Evolutionary conservation across 2,888 invertebrate species (phyloP).

Genomic region (Dryococelus australis): DNA sequence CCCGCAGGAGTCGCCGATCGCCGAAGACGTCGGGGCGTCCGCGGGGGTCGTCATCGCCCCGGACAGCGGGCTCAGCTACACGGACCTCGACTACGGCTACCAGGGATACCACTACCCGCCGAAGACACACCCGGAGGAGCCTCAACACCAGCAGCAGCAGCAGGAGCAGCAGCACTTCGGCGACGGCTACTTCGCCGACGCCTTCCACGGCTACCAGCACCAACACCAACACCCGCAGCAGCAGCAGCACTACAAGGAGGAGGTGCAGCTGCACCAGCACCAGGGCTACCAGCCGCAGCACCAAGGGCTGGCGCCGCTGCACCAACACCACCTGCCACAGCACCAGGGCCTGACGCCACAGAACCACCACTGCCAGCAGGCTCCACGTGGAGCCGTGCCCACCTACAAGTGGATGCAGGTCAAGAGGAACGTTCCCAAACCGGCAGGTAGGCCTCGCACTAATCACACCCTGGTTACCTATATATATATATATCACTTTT

Average conservation of each 20-base stretch:
- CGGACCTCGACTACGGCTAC: slow-evolving; percentile 80
- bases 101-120: slow-evolving; percentile 55
- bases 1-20: slow-evolving; percentile 53
- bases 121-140: slow-evolving; percentile 48
- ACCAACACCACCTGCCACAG: slow-evolving; percentile 44
- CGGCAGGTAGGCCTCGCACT: slow-evolving; percentile 72
- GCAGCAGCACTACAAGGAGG: slow-evolving; percentile 51
- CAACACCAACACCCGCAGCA: slow-evolving; percentile 50
- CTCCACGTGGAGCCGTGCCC: slow-evolving; percentile 71
- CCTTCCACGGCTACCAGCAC: slow-evolving; percentile 47
- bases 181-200: slow-evolving; percentile 38
- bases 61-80: slow-evolving; percentile 87
- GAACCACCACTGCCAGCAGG: slow-evolving; percentile 46
- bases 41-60: slow-evolving; percentile 72
- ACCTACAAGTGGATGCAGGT: slow-evolving; percentile 99
- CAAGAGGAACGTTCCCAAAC: slow-evolving; percentile 95
- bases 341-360: slow-evolving; percentile 45
- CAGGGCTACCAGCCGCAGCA: slow-evolving; percentile 56
- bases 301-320: slow-evolving; percentile 53
- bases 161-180: slow-evolving; percentile 28
- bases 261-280: slow-evolving; percentile 49
- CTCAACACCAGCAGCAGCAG: slow-evolving; percentile 42
- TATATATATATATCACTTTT: too few species aligned
- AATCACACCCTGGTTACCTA: too few species aligned
- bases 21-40: slow-evolving; percentile 54